Evolutionary conservation across 2,797 vertebrate genomes (phyloP), one percentile per base, ranked within the genome.

Genomic region (Knipowitschia caucasica): DNA sequence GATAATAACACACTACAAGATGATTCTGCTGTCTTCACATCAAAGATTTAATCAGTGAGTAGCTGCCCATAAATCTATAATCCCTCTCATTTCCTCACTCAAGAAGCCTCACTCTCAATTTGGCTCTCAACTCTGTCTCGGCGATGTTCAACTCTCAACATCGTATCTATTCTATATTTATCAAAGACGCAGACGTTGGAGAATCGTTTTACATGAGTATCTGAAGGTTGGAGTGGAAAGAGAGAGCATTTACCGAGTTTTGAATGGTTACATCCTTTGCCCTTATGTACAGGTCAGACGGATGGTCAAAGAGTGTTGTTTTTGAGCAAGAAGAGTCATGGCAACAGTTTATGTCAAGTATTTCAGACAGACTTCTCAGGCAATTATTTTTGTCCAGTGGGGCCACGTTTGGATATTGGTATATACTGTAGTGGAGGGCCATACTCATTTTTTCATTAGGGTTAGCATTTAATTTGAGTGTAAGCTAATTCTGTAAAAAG

Each of bases 31-130:
- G 49, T 64, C 73, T 70, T 59, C 25, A 63, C 59, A 75, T 50
- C 56, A 33, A 50, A 59, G 69, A 53, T 49, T 47, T 70, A 69
- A 72, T 78, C 52, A 85, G 81, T 75, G 71, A 78, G 74, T 78
- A 69, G 84, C 77, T 82, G 60, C 51, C 52, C 62, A 50, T 44
- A 73, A 64, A 73, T 64, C 51, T 52, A 52, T 30, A n/a, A 44
- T 42, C 66, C 62, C 82, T 45, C 57, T 49, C 61, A 44, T 70
- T 61, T 70, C 35, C 59, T 67, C 50, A 18, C 44, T 61, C 55
- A 25, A 51, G 51, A 62, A 42, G 52, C 71, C 54, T 70, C 52
- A 56, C 35, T 40, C 23, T 58, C 64, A 49, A 33, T 29, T 39
- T 44, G 40, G 21, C 33, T 59, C 56, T 51, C 49, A 55, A 73